Evolutionary conservation across 2,113 vertebrate species (phyloP).

Genomic region (Apodemus sylvaticus): DNA sequence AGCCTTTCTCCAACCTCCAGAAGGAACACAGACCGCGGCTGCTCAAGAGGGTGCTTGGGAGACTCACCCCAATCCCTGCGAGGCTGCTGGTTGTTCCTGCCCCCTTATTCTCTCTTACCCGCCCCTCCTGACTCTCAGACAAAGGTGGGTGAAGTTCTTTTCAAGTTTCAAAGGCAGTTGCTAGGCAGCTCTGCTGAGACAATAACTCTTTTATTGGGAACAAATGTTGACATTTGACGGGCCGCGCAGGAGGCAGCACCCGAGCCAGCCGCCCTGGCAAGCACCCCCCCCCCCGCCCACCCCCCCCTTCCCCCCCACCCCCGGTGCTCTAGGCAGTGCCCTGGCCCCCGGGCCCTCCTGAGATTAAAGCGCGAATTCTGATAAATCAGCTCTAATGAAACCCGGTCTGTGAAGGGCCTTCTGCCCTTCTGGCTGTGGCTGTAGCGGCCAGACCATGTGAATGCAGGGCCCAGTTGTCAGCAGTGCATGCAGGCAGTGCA

Average conservation of each 20-base stretch:
- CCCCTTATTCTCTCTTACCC: background rate
- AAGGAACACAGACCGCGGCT: rapidly evolving
- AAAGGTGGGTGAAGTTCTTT: constrained; percentile 87
- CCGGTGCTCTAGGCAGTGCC: constrained; percentile 73
- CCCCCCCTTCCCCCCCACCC: too few relatives aligned
- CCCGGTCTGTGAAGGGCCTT: constrained; percentile 76
- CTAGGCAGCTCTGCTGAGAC: constrained; percentile 90
- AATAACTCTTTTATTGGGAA: constrained; percentile 93
- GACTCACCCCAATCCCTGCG: background rate
- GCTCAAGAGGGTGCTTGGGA: too few relatives aligned
- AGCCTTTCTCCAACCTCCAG: background rate
- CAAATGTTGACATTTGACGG: constrained; percentile 94
- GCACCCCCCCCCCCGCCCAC: too few relatives aligned
- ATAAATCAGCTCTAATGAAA: constrained; percentile 88
- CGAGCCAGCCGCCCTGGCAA: constrained; percentile 82
- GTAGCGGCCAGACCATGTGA: background rate
- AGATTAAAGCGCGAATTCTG: constrained; percentile 90
- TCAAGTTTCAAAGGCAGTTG: constrained; percentile 88
- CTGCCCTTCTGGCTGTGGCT: constrained; percentile 75
- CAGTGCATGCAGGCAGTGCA: constrained; percentile 32
- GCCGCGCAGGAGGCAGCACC: constrained; percentile 81
- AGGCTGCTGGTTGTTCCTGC: background rate
- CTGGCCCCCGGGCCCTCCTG: constrained; percentile 88
- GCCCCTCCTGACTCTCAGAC: constrained; percentile 67
- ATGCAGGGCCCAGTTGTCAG: too few relatives aligned